Evolutionary conservation across 2,113 vertebrate genomes (phyloP).

Genomic region (Chaetorhynchus papuensis): DNA sequence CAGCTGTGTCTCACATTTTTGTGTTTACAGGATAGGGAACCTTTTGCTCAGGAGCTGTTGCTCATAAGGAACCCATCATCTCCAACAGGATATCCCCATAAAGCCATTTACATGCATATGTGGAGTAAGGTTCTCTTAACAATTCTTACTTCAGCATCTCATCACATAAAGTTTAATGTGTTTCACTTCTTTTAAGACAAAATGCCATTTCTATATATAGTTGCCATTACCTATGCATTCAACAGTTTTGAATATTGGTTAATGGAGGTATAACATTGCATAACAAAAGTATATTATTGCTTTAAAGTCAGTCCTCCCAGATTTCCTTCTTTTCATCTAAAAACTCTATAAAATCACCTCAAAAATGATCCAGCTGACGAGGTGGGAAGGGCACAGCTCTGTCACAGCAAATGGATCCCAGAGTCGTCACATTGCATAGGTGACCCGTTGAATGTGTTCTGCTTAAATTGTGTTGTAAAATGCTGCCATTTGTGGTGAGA

Average conservation of each 20-base stretch:
- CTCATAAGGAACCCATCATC: constrained; percentile 5
- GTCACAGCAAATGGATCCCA: not conserved
- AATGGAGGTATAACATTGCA: not conserved
- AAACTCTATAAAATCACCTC: not conserved
- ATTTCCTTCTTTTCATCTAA: not conserved
- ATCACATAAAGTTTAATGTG: not conserved
- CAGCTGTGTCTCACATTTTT: not conserved
- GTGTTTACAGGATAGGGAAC: not conserved
- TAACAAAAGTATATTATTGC: not conserved
- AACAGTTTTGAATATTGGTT: not conserved
- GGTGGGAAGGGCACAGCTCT: not conserved
- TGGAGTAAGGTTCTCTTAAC: not conserved
- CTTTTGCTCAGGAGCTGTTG: not conserved
- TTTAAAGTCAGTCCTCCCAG: not conserved
- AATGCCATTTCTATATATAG: not conserved
- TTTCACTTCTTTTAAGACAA: not conserved
- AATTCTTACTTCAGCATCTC: not conserved
- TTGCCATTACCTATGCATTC: not conserved
- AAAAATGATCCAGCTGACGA: not conserved
- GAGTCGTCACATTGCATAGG: constrained; percentile 1
- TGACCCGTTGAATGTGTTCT: constrained; percentile 54
- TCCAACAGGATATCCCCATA: not conserved
- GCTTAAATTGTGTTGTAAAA: constrained; percentile 58
- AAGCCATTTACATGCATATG: not conserved
- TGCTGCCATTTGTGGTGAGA: not conserved